Conservation (phyloP, 2,113 vertebrate species). For the Myrmophylax atrothorax region DNA sequence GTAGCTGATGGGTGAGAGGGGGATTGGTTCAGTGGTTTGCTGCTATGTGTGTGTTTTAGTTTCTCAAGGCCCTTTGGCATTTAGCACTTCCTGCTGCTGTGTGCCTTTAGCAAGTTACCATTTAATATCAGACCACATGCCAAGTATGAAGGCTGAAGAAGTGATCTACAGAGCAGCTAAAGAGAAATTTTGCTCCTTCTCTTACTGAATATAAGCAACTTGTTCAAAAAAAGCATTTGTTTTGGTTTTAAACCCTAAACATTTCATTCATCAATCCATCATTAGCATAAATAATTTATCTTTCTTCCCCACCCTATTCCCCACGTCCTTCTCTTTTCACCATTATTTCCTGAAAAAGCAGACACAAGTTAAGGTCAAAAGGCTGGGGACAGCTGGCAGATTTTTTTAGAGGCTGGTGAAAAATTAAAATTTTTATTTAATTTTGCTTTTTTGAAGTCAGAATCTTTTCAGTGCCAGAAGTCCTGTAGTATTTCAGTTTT, state of each 20-base stretch:
- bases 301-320: background rate
- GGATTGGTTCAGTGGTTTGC: constrained; percentile 8
- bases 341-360: background rate
- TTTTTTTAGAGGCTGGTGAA: background rate
- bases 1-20: background rate
- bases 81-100: constrained; percentile 55
- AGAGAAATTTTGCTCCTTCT: background rate
- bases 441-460: background rate
- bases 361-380: background rate
- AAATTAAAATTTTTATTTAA: background rate
- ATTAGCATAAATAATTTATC: background rate
- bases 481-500: background rate
- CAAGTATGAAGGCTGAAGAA: background rate
- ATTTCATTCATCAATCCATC: background rate
- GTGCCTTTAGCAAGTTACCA: constrained; percentile 28
- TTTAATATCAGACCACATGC: background rate
- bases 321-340: background rate
- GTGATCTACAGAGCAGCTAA: background rate
- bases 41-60: background rate
- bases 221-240: background rate
- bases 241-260: background rate
- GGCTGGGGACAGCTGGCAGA: background rate
- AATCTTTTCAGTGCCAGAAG: background rate
- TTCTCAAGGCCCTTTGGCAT: constrained; percentile 29
- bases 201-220: background rate